phyloP scores from a whole-genome alignment of 2,797 vertebrate species.

The Avahi laniger region DNA sequence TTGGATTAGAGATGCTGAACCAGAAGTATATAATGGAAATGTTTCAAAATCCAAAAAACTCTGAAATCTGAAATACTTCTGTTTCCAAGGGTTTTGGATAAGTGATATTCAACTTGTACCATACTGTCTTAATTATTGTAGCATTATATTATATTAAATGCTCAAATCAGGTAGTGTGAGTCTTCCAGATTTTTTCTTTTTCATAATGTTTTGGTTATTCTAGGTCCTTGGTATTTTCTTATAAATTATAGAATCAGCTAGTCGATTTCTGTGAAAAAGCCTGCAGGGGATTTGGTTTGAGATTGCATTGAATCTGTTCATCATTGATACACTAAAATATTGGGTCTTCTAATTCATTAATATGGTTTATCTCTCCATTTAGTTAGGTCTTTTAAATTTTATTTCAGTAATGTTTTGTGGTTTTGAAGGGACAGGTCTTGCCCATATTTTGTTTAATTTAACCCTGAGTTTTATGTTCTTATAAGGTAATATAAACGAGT shows the following conservation, averaged over 20 bases:
- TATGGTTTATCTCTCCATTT: not conserved
- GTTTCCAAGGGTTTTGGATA: not conserved
- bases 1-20: not conserved
- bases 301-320: not conserved
- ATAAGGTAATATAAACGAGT: not conserved
- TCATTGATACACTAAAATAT: not conserved
- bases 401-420: not conserved
- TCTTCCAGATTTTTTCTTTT: not conserved
- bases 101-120: not conserved
- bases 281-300: not conserved
- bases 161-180: not conserved
- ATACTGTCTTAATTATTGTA: not conserved
- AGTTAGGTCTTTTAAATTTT: not conserved
- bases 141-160: not conserved
- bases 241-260: not conserved
- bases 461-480: not conserved
- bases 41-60: not conserved
- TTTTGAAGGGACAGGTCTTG: not conserved
- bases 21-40: not conserved
- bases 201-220: not conserved
- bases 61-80: not conserved
- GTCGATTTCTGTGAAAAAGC: not conserved
- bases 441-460: slow-evolving; percentile 14
- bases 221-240: not conserved
- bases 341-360: not conserved